phyloP scores from a whole-genome alignment of 2,797 vertebrate genomes.

The Lacerta agilis region DNA sequence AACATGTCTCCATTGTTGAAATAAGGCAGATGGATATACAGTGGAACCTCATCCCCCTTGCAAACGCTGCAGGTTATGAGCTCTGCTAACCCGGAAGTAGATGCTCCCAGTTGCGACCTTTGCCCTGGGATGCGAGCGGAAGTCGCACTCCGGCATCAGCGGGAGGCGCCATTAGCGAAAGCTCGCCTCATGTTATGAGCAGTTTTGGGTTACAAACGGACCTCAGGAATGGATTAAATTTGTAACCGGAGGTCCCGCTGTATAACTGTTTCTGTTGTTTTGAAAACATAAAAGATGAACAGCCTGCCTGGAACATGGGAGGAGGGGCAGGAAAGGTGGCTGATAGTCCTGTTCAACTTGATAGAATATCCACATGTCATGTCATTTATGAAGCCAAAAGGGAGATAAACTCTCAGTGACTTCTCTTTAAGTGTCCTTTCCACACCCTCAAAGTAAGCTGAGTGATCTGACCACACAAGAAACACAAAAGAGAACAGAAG shows the following conservation, averaged over 20 bases:
- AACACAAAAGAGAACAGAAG: not conserved
- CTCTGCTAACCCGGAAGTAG: no score
- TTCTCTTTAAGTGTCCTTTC: not conserved
- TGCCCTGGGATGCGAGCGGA: no score
- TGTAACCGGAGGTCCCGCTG: no score
- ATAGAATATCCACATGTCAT: not conserved
- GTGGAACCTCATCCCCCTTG: no score
- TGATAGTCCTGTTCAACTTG: not conserved
- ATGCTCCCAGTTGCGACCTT: no score
- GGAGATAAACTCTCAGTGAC: not conserved
- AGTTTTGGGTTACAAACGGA: no score
- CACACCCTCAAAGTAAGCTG: not conserved
- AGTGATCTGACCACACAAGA: not conserved
- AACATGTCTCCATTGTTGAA: not conserved
- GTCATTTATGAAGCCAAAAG: not conserved
- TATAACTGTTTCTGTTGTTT: not conserved
- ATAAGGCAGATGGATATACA: not conserved
- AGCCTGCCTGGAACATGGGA: not conserved
- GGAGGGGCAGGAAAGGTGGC: not conserved
- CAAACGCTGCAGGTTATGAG: no score
- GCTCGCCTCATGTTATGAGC: no score
- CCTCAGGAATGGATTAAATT: no score
- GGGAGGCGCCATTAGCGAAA: no score
- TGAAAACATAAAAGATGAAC: not conserved
- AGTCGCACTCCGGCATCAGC: no score